Conservation (phyloP, 1,140 invertebrate species). For the Proctacanthus coquilletti region DNA sequence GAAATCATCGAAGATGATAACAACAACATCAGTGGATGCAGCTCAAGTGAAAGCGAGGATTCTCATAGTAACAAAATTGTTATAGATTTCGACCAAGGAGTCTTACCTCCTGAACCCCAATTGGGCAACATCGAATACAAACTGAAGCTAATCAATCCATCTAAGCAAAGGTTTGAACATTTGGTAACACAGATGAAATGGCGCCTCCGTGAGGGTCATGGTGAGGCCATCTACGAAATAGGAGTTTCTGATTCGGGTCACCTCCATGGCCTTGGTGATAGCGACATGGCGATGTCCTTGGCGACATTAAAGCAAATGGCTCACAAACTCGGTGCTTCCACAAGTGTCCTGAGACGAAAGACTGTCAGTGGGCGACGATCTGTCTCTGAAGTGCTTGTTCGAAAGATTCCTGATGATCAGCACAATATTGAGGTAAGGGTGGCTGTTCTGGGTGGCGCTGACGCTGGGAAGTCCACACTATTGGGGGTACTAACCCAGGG, state of each 20-base stretch:
- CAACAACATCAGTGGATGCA: slow-evolving; percentile 19
- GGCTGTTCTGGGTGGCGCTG: slow-evolving; percentile 83
- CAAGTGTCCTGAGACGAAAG: slow-evolving; percentile 40
- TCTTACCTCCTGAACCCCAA: slow-evolving; percentile 74
- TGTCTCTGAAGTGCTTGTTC: slow-evolving; percentile 77
- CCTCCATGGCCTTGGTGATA: slow-evolving; percentile 59
- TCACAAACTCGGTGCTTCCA: slow-evolving; percentile 61
- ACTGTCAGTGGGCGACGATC: slow-evolving; percentile 32
- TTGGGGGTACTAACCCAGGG: slow-evolving; percentile 91
- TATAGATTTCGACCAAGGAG: slow-evolving; percentile 32
- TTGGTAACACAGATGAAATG: slow-evolving; percentile 86
- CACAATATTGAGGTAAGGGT: slow-evolving; percentile 79
- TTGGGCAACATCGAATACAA: slow-evolving; percentile 90
- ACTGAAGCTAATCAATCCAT: slow-evolving; percentile 71
- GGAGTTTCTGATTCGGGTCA: slow-evolving; percentile 88
- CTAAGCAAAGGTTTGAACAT: slow-evolving; percentile 71
- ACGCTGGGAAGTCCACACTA: slow-evolving; percentile 86
- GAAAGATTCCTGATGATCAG: slow-evolving; percentile 83
- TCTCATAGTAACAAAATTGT: slow-evolving; percentile 27
- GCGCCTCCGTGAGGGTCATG: slow-evolving; percentile 72
- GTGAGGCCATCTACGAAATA: slow-evolving; percentile 92
- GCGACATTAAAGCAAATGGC: slow-evolving; percentile 76
- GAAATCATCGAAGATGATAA: slow-evolving; percentile 26
- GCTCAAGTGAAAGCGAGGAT: slow-evolving; percentile 25
- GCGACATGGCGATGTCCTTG: slow-evolving; percentile 70